Base-by-base conservation (phyloP, 2,888 invertebrate genomes). In the Lagria hirta region DNA sequence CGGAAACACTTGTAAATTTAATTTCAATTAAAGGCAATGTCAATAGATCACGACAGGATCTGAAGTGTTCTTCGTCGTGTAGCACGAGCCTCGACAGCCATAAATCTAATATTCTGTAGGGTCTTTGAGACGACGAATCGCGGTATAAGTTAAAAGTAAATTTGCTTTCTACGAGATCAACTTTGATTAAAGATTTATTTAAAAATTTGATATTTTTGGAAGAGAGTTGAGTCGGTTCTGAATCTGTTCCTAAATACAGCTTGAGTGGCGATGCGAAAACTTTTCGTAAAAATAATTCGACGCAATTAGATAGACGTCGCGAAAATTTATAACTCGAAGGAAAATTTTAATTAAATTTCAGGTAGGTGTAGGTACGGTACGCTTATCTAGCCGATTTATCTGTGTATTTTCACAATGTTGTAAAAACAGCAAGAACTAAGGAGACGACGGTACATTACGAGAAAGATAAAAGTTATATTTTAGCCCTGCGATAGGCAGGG, bases 381-480 rank as follows among this genome's bases (percentile, higher is more conserved):
- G 58, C 61, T 62, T 65, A 65, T 64, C 65, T 61, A 51, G 52
- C 52, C 62, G 62, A 63, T 64, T 64, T 62, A 65, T 65, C 63
- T 56, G 58, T 61, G 58, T 57, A 58, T 57, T 60, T 63, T 63
- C 61, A 63, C 61, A 62, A 57, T 49, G 61, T 55, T 50, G 58
- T 62, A 59, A 63, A 60, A 59, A 61, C 42, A 43, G 48, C 54
- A 47, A 55, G 38, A 29, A 35, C 15, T 35, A 35, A 42, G 34
- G 23, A 20, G 13, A 41, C 28, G 20, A 20, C n/a, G 12, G 23
- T 50, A 48, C 54, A 52, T 58, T 57, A 60, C 55, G 54, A 52
- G 54, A 52, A 47, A 57, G 57, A 62, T 61, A 53, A 62, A 61
- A 54, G 51, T 54, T 55, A 59, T 58, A 57, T 58, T 61, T 61